Conservation (phyloP, 2,888 invertebrate genomes). For the Mantis religiosa region DNA sequence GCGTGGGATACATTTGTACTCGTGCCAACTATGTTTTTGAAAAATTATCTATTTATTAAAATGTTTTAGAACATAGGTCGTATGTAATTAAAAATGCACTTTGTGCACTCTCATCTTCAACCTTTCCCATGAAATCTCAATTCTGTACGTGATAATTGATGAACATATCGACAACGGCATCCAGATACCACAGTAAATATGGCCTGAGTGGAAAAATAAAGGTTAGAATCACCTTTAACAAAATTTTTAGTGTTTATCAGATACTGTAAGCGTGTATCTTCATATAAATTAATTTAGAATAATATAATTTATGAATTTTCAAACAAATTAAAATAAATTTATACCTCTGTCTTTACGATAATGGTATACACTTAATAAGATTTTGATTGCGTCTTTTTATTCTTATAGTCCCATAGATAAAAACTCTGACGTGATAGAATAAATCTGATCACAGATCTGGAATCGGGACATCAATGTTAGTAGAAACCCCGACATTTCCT, state of each 20-base stretch:
- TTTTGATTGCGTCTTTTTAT: no score
- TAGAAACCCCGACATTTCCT: no score
- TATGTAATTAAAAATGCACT: no score
- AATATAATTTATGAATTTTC: neutral
- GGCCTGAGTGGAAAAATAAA: neutral
- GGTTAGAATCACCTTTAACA: neutral
- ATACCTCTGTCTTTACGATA: no score
- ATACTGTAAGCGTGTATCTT: no score
- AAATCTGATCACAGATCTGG: no score
- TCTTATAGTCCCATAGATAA: no score
- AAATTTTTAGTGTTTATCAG: neutral
- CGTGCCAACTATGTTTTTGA: neutral
- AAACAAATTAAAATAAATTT: neutral
- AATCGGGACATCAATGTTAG: no score
- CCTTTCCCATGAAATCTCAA: neutral
- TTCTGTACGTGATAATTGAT: neutral
- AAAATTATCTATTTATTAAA: neutral
- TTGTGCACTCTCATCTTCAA: no score
- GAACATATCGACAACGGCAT: neutral
- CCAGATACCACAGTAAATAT: neutral
- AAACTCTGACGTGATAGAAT: no score
- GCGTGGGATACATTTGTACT: neutral
- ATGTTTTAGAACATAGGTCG: no score
- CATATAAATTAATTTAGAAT: neutral
- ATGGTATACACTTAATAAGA: no score